These are phyloP conservation scores for Amphipoea lucens DNA, from an alignment of 2,888 invertebrate species.

Conservation along the genomic window DNA sequence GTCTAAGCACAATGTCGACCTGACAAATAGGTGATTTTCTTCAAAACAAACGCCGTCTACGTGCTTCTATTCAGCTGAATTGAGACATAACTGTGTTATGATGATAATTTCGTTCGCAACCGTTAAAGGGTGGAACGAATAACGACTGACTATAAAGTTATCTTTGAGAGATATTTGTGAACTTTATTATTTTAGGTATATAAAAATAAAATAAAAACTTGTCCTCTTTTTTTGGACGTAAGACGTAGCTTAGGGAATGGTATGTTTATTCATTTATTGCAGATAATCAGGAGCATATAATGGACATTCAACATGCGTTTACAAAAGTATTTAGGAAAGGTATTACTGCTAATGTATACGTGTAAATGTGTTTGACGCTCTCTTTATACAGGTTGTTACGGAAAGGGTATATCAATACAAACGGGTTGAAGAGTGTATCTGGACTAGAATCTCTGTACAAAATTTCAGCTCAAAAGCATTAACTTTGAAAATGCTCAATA, in stretches of 20 bases:
- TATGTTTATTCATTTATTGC: not conserved
- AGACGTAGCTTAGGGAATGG: not conserved
- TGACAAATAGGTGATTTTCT: conserved; percentile 54
- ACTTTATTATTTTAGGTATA: conserved; percentile 10
- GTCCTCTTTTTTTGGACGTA: not conserved
- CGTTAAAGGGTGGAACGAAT: not conserved
- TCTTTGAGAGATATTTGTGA: conserved; percentile 1
- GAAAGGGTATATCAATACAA: too few species aligned
- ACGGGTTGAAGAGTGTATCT: too few species aligned
- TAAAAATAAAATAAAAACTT: not conserved
- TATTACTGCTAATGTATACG: not conserved
- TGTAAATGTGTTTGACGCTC: not conserved
- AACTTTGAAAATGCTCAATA: too few species aligned
- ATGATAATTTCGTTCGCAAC: conserved; percentile 27
- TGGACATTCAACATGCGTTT: not conserved
- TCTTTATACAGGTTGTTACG: not conserved
- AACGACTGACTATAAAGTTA: conserved; percentile 29
- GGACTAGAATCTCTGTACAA: too few species aligned
- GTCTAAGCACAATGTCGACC: conserved; percentile 48
- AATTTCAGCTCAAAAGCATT: too few species aligned
- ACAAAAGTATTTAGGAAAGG: not conserved
- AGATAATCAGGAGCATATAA: not conserved
- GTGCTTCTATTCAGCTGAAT: conserved; percentile 35
- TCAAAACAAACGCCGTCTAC: conserved; percentile 55
- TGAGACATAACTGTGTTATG: conserved; percentile 18